Conservation (phyloP, 2,888 invertebrate genomes). For the Penaeus monodon region DNA sequence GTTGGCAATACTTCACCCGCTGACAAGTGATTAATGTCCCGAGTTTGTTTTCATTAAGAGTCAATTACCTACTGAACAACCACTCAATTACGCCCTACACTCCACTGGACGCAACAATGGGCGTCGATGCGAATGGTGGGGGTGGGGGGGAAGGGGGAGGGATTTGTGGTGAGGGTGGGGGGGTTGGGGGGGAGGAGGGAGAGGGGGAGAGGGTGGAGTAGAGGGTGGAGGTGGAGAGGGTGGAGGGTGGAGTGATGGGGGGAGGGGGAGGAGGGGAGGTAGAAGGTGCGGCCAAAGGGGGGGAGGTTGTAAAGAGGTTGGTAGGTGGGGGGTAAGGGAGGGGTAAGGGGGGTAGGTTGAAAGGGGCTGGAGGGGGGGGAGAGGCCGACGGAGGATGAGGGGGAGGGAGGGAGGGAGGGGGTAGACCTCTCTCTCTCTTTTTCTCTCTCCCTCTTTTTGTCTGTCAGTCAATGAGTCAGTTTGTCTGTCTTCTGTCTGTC, state of each 20-base stretch:
- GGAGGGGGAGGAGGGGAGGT: background rate
- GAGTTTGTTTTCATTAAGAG: constrained; percentile 44
- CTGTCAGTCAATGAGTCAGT: background rate
- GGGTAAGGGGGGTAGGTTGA: background rate
- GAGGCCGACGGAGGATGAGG: background rate
- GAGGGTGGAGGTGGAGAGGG: background rate
- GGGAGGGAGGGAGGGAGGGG: background rate
- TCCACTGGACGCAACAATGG: constrained; percentile 15
- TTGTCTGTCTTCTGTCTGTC: background rate
- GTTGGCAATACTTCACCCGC: constrained; percentile 29
- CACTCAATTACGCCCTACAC: constrained; percentile 34
- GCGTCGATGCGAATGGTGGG: background rate
- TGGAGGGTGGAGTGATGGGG: background rate
- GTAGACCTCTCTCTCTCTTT: background rate
- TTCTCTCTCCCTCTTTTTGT: background rate
- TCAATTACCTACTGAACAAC: constrained; percentile 33
- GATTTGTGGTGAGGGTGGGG: background rate
- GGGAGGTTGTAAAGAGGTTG: background rate
- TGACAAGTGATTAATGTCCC: constrained; percentile 44
- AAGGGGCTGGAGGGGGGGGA: background rate
- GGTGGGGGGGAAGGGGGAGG: background rate
- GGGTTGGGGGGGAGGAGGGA: background rate
- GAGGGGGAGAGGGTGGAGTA: background rate
- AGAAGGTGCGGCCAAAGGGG: background rate
- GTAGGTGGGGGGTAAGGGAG: background rate